Conservation (phyloP, 2,113 vertebrate species). For the Alosa alosa region DNA sequence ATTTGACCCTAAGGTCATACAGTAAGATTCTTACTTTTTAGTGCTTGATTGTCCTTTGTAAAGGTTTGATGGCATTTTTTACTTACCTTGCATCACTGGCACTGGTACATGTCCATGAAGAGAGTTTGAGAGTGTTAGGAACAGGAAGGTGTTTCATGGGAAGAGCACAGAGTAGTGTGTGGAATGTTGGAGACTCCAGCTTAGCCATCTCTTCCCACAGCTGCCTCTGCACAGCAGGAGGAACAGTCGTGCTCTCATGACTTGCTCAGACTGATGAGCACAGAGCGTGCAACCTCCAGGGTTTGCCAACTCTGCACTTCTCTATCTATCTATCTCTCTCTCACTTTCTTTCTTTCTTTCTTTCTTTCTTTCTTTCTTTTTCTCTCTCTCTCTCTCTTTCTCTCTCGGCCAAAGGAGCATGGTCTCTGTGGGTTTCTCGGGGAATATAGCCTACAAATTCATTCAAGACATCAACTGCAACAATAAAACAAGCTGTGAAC, state of each 20-base stretch:
- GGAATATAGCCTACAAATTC: background rate
- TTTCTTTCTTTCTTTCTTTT: background rate
- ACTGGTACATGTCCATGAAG: background rate
- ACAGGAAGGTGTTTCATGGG: background rate
- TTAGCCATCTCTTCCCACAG: conserved; percentile 12
- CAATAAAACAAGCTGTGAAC: background rate
- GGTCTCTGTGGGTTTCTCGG: background rate
- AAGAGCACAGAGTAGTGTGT: background rate
- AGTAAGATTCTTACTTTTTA: background rate
- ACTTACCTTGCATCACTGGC: background rate
- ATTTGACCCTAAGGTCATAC: background rate
- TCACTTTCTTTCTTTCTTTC: background rate
- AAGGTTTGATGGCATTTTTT: background rate
- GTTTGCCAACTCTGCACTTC: background rate
- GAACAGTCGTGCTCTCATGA: background rate
- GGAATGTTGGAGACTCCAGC: background rate
- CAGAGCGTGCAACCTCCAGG: background rate
- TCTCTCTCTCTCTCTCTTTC: background rate
- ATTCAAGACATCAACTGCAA: background rate
- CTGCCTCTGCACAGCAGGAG: background rate
- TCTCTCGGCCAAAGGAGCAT: background rate
- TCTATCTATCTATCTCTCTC: background rate
- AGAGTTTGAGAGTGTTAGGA: background rate
- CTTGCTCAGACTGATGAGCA: background rate
- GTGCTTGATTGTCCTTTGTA: background rate